Evolutionary conservation across 2,797 vertebrate genomes (phyloP).

Genomic region (Eospalax fontanierii): DNA sequence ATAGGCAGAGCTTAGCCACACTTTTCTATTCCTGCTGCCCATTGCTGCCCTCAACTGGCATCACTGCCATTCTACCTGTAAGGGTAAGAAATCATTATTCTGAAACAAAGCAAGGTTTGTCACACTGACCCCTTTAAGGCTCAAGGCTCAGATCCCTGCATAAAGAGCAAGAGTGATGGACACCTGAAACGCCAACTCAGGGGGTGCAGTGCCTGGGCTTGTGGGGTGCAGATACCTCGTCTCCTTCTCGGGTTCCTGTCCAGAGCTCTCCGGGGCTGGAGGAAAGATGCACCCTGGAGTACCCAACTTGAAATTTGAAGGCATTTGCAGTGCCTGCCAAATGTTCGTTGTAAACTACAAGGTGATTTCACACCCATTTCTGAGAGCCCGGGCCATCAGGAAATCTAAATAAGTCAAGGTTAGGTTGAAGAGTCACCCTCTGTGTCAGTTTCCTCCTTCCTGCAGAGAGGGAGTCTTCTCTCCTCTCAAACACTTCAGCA

Average conservation of each 20-base stretch:
- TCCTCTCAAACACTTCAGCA: background rate
- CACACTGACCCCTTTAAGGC: background rate
- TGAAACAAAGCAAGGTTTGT: background rate
- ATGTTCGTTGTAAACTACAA: background rate
- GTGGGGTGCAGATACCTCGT: accelerated
- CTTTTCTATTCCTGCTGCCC: background rate
- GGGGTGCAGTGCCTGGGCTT: no score
- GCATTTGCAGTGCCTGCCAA: background rate
- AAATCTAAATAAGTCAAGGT: background rate
- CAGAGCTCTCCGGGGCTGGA: accelerated
- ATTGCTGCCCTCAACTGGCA: background rate
- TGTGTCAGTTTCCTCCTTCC: background rate
- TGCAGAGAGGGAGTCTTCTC: background rate
- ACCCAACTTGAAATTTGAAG: background rate
- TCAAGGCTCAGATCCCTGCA: background rate
- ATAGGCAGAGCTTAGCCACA: background rate
- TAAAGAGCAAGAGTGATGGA: background rate
- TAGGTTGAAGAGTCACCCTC: background rate
- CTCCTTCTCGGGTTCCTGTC: background rate
- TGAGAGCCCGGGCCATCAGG: background rate
- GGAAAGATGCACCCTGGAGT: background rate
- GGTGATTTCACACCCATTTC: background rate
- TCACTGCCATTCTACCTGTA: background rate
- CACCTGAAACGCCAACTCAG: no score
- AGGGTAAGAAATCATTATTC: background rate